Percentiles rank a stretch among this genome's conserved stretches.
Evolutionary conservation across 1,140 invertebrate species (phyloP).

Genomic region (Schlechtendalia chinensis): DNA sequence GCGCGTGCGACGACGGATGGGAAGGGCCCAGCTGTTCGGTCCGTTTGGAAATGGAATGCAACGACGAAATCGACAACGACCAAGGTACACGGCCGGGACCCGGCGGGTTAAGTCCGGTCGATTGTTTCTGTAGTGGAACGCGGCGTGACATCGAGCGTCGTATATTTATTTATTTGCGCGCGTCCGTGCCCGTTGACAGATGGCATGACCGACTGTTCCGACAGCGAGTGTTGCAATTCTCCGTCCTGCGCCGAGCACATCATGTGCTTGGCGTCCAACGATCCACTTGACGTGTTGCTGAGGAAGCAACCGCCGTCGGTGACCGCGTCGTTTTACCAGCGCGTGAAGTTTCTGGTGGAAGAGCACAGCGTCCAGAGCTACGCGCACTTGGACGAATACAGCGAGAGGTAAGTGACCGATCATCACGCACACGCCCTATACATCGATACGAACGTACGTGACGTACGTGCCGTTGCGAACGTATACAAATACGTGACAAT

Average conservation of each 20-base stretch:
- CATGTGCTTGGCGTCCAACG: slow-evolving; percentile 91
- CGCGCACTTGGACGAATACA: slow-evolving; percentile 94
- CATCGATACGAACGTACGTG: background rate
- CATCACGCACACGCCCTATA: slow-evolving; percentile 1
- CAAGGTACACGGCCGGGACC: slow-evolving; percentile 83
- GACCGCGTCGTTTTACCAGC: slow-evolving; percentile 95
- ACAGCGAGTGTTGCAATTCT: slow-evolving; percentile 90
- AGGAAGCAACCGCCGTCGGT: slow-evolving; percentile 93
- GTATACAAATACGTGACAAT: too few relatives aligned
- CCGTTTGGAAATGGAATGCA: slow-evolving; percentile 86
- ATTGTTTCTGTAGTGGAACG: too few relatives aligned
- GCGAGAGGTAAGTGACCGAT: slow-evolving; percentile 83
- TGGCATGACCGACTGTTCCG: slow-evolving; percentile 95
- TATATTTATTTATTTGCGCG: too few relatives aligned
- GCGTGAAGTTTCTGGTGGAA: slow-evolving; percentile 97
- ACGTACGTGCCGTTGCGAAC: too few relatives aligned
- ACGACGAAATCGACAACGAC: slow-evolving; percentile 94
- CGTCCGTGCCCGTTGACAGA: slow-evolving; percentile 63
- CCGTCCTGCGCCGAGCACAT: slow-evolving; percentile 81
- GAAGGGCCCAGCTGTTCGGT: slow-evolving; percentile 89
- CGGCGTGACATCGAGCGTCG: too few relatives aligned
- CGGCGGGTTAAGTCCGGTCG: too few relatives aligned
- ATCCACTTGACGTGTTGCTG: slow-evolving; percentile 91
- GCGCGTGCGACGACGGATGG: slow-evolving; percentile 87
- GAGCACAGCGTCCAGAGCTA: slow-evolving; percentile 98